Percentiles rank a stretch among this genome's conserved stretches.
Conservation (phyloP, 1,140 invertebrate genomes). For the Sarcophaga bullata region DNA sequence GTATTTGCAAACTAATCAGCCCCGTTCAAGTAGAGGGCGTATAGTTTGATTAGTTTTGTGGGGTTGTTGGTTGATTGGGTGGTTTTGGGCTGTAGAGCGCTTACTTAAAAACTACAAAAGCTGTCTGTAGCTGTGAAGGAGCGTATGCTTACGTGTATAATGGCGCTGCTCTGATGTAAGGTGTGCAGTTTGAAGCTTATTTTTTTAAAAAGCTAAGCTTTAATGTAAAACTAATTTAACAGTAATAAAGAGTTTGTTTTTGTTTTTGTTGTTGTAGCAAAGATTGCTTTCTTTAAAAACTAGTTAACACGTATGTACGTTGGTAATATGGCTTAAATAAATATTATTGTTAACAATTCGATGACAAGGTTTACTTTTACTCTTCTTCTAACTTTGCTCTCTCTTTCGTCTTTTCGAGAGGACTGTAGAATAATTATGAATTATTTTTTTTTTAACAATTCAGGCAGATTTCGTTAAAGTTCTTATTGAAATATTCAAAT, state of each 20-base stretch:
- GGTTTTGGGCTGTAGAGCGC: too few species aligned
- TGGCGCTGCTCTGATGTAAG: neutral
- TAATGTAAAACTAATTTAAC: too few species aligned
- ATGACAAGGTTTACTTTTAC: neutral
- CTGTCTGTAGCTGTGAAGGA: too few species aligned
- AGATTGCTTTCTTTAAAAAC: neutral
- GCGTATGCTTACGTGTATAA: neutral
- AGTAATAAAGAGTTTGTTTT: too few species aligned
- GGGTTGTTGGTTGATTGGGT: neutral
- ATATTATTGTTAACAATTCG: conserved; percentile 24
- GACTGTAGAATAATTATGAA: neutral
- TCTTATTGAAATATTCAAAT: neutral
- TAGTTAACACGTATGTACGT: neutral
- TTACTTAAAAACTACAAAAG: too few species aligned
- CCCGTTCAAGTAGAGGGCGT: neutral
- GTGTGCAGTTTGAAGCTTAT: neutral
- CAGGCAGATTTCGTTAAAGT: neutral
- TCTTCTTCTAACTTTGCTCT: neutral
- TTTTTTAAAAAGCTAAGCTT: too few species aligned
- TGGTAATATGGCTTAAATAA: neutral
- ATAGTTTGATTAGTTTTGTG: neutral
- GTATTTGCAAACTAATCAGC: neutral
- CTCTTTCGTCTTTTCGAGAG: too few species aligned
- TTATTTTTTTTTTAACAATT: neutral
- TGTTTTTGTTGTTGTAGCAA: too few species aligned